Base-by-base conservation (phyloP, 1,140 invertebrate species). In the Cataglyphis hispanica region DNA sequence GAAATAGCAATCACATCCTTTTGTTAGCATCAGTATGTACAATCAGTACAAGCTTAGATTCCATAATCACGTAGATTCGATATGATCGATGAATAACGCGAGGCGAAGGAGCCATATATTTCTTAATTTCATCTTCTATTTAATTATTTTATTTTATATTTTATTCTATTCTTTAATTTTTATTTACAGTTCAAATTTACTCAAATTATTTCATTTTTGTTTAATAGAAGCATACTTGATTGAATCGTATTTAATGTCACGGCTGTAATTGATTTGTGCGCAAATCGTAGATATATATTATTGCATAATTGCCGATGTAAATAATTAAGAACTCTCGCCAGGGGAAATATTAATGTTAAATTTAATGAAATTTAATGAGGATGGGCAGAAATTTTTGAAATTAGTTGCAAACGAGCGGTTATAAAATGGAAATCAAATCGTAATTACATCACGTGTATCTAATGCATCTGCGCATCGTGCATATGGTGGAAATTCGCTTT, bases 361-460 rank as follows among this genome's bases (percentile, higher is more conserved):
- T 83, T n/a, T 83, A 72, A 66, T 31, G 31, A 31, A 3, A 31
- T 31, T 31, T n/a, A n/a, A n/a, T 83, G n/a, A 83, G 37, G 13
- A n/a, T 43, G 60, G 27, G 43, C n/a, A 69, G 60, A 37, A 34
- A 43, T 60, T 72, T 34, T 31, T 19, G 25, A 83, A 58, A 60
- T 58, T 56, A 69, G 31, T 58, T 27, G 46, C 46, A 5, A n/a
- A 22, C 69, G 78, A 61, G 37, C 37, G 19, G 70, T 81, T 19
- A 81, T 70, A 60, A 81, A 81, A 81, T 70, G 64, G 66, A 70
- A 81, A 70, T 70, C 66, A 70, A 60, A 83, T 74, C 4, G 40
- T 72, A 83, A 83, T 83, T 60, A 74, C 53, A 34, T 83, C 67
- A 40, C 50, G 13, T 72, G 53, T 31, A 60, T 58, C 37, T 60